Conservation (phyloP, 2,113 vertebrate genomes). For the Guaruba guarouba region DNA sequence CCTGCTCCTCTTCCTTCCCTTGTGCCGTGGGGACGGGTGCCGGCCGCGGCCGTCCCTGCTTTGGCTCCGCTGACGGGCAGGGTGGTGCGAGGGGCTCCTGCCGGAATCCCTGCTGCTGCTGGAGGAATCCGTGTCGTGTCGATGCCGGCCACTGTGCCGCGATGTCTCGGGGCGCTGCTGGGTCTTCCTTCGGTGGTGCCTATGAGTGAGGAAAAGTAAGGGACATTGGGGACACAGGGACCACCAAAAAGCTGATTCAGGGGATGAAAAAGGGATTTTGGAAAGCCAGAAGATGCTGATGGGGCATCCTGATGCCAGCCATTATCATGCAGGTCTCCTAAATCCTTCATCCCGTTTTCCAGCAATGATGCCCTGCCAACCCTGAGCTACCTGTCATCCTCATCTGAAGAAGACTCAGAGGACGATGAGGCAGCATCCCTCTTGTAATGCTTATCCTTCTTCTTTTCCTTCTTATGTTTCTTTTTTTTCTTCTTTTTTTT, state of each 20-base stretch:
- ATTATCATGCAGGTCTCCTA: fast-evolving
- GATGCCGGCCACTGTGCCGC: background rate
- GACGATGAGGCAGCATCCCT: conserved; percentile 39
- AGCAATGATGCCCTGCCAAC: background rate
- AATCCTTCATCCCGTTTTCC: fast-evolving
- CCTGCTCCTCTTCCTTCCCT: conserved; percentile 19
- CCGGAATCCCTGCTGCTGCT: background rate
- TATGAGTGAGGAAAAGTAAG: background rate
- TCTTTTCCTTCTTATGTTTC: conserved; percentile 84
- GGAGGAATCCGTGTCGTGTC: conserved; percentile 60
- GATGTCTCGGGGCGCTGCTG: background rate
- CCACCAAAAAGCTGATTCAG: fast-evolving
- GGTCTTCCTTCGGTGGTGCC: conserved; percentile 61
- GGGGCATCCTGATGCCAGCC: background rate
- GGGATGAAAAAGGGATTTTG: background rate
- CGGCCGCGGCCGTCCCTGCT: background rate
- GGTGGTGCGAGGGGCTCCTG: conserved; percentile 54
- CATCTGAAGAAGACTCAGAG: conserved; percentile 51
- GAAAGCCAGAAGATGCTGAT: fast-evolving
- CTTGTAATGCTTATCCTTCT: conserved; percentile 78
- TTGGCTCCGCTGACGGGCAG: background rate
- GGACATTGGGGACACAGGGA: fast-evolving
- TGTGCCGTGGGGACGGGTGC: conserved; percentile 34
- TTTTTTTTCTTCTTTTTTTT: conserved; percentile 83
- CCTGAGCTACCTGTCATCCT: conserved; percentile 70